Evolutionary conservation across 2,797 vertebrate genomes (phyloP).

Genomic region (Lerista edwardsae): DNA sequence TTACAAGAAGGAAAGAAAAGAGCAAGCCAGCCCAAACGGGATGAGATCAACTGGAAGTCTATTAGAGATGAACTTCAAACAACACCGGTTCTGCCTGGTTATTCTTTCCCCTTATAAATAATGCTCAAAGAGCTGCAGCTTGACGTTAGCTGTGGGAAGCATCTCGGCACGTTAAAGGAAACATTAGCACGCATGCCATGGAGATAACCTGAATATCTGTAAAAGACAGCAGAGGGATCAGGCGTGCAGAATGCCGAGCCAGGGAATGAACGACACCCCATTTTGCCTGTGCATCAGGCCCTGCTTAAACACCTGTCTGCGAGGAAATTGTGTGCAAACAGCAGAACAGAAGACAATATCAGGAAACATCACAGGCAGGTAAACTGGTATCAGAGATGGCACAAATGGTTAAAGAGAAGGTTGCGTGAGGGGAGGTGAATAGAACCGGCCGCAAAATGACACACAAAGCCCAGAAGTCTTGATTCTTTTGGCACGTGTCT

Average conservation of each 20-base stretch:
- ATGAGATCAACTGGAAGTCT: not conserved
- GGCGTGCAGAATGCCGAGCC: not conserved
- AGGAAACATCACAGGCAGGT: not conserved
- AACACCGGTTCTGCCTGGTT: not conserved
- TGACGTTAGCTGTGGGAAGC: not conserved
- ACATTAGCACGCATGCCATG: conserved; percentile 6
- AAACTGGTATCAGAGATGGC: not conserved
- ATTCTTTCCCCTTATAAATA: conserved; percentile 26
- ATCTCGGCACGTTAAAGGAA: not conserved
- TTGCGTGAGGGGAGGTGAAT: no score
- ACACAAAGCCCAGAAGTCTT: no score
- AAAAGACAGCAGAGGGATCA: not conserved
- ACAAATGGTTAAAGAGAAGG: no score
- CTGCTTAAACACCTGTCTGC: not conserved
- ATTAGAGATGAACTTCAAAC: conserved; percentile 21
- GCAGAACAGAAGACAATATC: not conserved
- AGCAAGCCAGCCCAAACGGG: not conserved
- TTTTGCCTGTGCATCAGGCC: not conserved
- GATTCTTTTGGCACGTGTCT: not conserved
- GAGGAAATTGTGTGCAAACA: not conserved
- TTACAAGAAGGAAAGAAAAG: not conserved
- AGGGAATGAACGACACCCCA: not conserved
- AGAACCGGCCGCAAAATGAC: not conserved
- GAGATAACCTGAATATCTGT: conserved; percentile 17
- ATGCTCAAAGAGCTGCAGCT: not conserved